A percentile compares a stretch with the other conserved stretches of the same genome.
Evolutionary conservation across 2,888 invertebrate species (phyloP).

Genomic region (Suillia variegata): DNA sequence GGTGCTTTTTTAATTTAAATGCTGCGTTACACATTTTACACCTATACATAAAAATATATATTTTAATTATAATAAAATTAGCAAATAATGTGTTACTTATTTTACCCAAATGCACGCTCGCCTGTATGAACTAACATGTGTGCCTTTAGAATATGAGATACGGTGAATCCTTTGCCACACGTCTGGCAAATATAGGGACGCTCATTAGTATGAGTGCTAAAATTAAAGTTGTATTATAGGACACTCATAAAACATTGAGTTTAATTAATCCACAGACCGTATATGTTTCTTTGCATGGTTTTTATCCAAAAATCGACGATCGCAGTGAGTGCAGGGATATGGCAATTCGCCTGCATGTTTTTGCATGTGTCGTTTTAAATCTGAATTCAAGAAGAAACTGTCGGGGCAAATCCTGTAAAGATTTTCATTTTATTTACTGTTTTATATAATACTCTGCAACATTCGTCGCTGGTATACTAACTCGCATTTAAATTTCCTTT

Average conservation of each 20-base stretch:
- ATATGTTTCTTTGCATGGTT: constrained; percentile 36
- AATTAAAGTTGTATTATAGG: too few species aligned
- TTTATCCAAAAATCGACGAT: constrained; percentile 34
- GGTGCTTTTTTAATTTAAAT: too few species aligned
- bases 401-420: constrained; percentile 32
- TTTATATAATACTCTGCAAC: neutral
- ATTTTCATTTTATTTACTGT: neutral
- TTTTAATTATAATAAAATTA: too few species aligned
- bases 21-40: too few species aligned
- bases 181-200: neutral
- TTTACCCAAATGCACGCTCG: too few species aligned
- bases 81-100: too few species aligned
- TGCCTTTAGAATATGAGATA: constrained; percentile 37
- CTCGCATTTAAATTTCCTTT: too few species aligned
- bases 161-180: constrained; percentile 32
- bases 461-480: too few species aligned
- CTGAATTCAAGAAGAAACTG: constrained; percentile 35
- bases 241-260: too few species aligned
- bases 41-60: too few species aligned
- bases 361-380: constrained; percentile 36
- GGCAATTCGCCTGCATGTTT: constrained; percentile 37
- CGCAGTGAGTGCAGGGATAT: constrained; percentile 35
- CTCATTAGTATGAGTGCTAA: neutral
- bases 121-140: constrained; percentile 35
- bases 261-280: too few species aligned